These are phyloP conservation scores for Eurypyga helias DNA, from an alignment of 2,113 vertebrate genomes.

Conservation along the genomic window DNA sequence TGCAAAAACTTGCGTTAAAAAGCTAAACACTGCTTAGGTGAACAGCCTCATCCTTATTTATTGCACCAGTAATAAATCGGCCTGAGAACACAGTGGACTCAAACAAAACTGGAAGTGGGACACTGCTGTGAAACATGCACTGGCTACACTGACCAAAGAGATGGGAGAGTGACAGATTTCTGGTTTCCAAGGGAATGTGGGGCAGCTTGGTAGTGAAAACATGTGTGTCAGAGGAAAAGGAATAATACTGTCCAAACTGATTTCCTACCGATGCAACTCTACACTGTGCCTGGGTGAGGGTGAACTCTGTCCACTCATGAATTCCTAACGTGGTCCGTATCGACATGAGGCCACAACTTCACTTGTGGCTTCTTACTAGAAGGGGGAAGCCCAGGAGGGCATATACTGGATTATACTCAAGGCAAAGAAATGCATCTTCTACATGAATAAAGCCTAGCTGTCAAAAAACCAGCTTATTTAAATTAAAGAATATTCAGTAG, in stretches of 20 bases:
- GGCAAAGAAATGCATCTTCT: not conserved
- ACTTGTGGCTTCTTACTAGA: not conserved
- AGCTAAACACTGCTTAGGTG: not conserved
- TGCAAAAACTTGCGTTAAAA: not conserved
- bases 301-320: not conserved
- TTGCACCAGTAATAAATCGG: not conserved
- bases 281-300: not conserved
- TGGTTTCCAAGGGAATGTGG: not conserved
- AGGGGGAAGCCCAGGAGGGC: not conserved
- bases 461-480: not conserved
- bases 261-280: not conserved
- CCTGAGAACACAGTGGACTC: not conserved
- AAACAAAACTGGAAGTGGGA: not conserved
- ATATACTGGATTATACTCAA: not conserved
- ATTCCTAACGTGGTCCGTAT: not conserved
- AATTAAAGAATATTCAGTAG: not conserved
- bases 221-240: not conserved
- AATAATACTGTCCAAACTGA: not conserved
- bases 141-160: not conserved
- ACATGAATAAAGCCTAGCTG: not conserved
- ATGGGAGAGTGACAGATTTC: not conserved
- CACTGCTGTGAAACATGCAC: not conserved
- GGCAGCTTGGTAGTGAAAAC: not conserved
- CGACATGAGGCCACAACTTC: not conserved
- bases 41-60: not conserved